A percentile compares a stretch with the other conserved stretches of the same genome.
phyloP scores from a whole-genome alignment of 2,113 vertebrate species.

The Oophaga pumilio region DNA sequence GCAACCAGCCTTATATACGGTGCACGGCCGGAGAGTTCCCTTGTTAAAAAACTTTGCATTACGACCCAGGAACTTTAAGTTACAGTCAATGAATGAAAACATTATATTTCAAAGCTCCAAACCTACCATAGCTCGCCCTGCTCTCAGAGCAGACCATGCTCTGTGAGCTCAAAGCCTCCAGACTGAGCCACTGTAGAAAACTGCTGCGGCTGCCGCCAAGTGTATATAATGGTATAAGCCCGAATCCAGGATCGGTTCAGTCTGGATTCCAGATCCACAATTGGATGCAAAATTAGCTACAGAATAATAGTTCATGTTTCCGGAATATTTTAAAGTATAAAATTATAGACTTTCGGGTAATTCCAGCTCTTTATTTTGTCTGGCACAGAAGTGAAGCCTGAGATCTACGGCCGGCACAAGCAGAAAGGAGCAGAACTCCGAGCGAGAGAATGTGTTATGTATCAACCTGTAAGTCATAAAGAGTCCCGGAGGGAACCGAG shows the following conservation, averaged over 20 bases:
- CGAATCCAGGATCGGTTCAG: background rate
- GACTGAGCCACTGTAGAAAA: no score
- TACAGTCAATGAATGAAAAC: background rate
- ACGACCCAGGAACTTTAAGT: background rate
- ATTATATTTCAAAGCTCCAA: no score
- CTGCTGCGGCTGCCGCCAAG: no score
- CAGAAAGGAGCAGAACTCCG: background rate
- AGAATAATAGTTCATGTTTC: background rate
- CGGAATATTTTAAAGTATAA: background rate
- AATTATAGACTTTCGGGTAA: slow-evolving; percentile 9
- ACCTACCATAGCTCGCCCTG: background rate
- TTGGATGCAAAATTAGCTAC: background rate
- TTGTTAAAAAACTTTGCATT: background rate
- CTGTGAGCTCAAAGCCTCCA: no score
- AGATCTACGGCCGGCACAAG: background rate
- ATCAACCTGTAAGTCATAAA: slow-evolving; percentile 37
- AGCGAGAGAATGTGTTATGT: slow-evolving; percentile 17
- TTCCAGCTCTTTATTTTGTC: slow-evolving; percentile 40
- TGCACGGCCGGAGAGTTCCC: no score
- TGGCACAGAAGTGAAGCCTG: slow-evolving; percentile 15
- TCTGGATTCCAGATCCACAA: background rate
- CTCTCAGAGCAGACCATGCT: no score
- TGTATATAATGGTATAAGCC: background rate
- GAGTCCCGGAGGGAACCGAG: slow-evolving; percentile 13
- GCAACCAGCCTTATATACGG: background rate